phyloP scores from a whole-genome alignment of 2,113 vertebrate genomes.

The Xiphorhynchus elegans region DNA sequence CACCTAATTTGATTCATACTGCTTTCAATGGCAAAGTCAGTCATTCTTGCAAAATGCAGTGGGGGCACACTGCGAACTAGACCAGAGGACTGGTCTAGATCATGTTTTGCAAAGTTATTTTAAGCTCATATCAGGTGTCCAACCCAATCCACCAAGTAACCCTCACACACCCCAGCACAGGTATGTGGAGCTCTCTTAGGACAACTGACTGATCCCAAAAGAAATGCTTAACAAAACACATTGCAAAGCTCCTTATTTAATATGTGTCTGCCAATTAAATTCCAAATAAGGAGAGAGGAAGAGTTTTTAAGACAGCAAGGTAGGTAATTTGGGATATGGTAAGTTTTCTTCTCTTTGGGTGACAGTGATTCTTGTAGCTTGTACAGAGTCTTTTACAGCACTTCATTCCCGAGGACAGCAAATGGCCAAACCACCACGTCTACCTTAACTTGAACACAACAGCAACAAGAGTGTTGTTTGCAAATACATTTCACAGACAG shows the following conservation, averaged over 20 bases:
- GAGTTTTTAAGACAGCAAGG: not conserved
- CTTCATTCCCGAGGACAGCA: not conserved
- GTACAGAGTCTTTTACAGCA: not conserved
- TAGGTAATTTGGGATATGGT: not conserved
- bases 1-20: not conserved
- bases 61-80: not conserved
- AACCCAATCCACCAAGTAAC: not conserved
- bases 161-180: rapidly evolving
- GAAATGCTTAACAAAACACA: not conserved
- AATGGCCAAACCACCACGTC: not conserved
- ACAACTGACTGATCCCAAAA: not conserved
- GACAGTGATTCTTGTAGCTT: not conserved
- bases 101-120: not conserved
- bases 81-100: not conserved
- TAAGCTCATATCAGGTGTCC: not conserved
- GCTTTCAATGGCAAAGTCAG: not conserved
- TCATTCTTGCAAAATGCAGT: not conserved
- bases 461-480: not conserved
- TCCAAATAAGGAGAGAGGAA: not conserved
- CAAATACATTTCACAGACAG: not conserved
- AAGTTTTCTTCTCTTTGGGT: not conserved
- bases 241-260: not conserved
- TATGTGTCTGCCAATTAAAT: not conserved
- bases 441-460: not conserved
- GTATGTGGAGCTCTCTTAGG: not conserved